phyloP scores from a whole-genome alignment of 2,888 invertebrate genomes.

The Torymus auratus region DNA sequence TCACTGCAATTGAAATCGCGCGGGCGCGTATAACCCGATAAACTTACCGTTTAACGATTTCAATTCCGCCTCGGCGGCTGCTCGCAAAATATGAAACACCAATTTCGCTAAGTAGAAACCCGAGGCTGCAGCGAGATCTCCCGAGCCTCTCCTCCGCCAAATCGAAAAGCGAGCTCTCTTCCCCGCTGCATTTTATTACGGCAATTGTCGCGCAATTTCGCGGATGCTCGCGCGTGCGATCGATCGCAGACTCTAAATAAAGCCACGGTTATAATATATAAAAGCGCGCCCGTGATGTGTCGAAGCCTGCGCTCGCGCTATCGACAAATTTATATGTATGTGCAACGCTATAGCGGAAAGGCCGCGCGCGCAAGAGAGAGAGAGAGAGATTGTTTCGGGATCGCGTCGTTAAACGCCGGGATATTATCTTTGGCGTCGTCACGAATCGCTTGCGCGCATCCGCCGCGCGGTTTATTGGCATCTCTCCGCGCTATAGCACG shows the following conservation, averaged over 20 bases:
- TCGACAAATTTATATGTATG: slow-evolving; percentile 30
- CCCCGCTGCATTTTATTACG: slow-evolving; percentile 49
- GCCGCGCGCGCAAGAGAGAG: slow-evolving; percentile 66
- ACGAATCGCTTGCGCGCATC: slow-evolving; percentile 59
- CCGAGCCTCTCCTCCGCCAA: background rate
- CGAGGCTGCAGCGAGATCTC: background rate
- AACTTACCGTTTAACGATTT: slow-evolving; percentile 53
- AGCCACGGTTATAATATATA: slow-evolving; percentile 21
- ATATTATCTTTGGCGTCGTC: slow-evolving; percentile 72
- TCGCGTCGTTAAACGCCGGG: slow-evolving; percentile 69
- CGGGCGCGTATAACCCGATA: slow-evolving; percentile 35
- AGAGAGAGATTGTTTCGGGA: slow-evolving; percentile 68
- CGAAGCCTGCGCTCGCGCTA: background rate
- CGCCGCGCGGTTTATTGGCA: slow-evolving; percentile 45
- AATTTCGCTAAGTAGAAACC: slow-evolving; percentile 54
- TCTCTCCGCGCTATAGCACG: slow-evolving; percentile 37
- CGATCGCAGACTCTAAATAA: slow-evolving; percentile 5
- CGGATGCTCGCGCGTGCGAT: background rate
- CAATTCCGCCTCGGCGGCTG: slow-evolving; percentile 26
- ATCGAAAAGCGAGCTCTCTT: slow-evolving; percentile 37
- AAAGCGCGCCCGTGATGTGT: too few relatives aligned
- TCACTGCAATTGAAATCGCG: slow-evolving; percentile 33
- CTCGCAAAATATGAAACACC: slow-evolving; percentile 52
- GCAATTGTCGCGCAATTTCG: slow-evolving; percentile 55
- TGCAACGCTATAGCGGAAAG: slow-evolving; percentile 61